These are phyloP conservation scores for Meriones unguiculatus DNA, from an alignment of 2,113 vertebrate genomes.

Conservation along the genomic window DNA sequence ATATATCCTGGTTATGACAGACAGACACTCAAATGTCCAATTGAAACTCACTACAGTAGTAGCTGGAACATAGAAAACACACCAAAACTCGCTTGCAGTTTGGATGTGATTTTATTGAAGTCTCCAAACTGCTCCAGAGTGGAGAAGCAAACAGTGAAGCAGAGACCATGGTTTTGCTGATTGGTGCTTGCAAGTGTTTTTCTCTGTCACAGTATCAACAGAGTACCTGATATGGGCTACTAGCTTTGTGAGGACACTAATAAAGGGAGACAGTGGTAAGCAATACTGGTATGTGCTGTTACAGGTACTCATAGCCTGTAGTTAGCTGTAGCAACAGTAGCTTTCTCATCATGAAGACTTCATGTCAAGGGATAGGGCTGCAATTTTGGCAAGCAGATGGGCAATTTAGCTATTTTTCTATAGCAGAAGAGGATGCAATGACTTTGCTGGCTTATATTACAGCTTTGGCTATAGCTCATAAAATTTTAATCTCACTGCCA, in stretches of 20 bases:
- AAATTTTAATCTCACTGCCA: background rate
- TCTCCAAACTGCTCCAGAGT: background rate
- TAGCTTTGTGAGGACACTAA: background rate
- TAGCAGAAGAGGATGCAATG: background rate
- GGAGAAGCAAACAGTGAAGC: background rate
- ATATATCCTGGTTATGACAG: background rate
- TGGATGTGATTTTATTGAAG: slow-evolving; percentile 39
- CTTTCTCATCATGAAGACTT: background rate
- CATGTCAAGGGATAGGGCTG: background rate
- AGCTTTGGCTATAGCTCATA: background rate
- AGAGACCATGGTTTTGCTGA: background rate
- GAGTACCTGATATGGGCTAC: background rate
- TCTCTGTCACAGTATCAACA: background rate
- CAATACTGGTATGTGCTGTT: background rate
- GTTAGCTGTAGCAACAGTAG: background rate
- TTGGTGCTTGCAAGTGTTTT: background rate
- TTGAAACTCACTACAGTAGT: background rate
- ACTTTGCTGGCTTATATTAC: background rate
- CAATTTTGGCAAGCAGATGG: background rate
- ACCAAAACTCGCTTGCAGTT: background rate
- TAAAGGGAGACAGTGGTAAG: background rate
- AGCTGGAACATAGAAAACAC: background rate
- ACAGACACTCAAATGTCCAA: background rate
- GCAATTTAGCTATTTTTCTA: background rate
- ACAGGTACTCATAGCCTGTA: fast-evolving